Percentiles rank a stretch among this genome's conserved stretches.
Conservation (phyloP, 2,888 invertebrate species). For the Toxonevra muliebris region DNA sequence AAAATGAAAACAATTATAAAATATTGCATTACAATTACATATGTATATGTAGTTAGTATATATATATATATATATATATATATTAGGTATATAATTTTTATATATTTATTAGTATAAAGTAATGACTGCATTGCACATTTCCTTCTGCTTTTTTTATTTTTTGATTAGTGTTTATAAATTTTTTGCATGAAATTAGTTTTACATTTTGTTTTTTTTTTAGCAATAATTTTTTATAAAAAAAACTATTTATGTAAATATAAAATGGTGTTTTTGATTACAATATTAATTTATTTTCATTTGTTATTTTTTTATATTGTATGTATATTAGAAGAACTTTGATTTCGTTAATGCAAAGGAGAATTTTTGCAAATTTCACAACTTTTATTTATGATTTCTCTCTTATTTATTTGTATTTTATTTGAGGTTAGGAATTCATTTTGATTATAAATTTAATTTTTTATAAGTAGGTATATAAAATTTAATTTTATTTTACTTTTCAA, state of each 20-base stretch:
- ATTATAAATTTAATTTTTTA: not conserved
- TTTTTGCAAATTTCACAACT: constrained; percentile 28
- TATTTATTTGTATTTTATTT: constrained; percentile 2
- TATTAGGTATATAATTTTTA: no score
- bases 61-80: no score
- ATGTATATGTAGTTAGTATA: no score
- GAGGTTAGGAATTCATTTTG: constrained; percentile 14
- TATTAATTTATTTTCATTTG: no score
- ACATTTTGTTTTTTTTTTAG: constrained; percentile 10
- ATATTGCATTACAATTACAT: no score
- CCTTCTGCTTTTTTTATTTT: constrained; percentile 29
- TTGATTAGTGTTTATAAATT: constrained; percentile 12
- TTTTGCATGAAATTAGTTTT: constrained; percentile 5
- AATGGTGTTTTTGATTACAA: constrained; percentile 22
- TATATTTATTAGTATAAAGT: constrained; percentile 46
- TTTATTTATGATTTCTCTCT: constrained; percentile 17
- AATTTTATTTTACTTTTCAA: no score
- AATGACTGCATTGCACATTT: constrained; percentile 58
- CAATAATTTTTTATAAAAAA: constrained; percentile 28
- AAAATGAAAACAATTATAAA: no score
- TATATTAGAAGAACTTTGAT: constrained; percentile 34
- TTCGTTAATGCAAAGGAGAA: constrained; percentile 24
- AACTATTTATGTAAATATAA: constrained; percentile 32
- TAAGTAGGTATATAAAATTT: no score
- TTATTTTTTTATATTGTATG: no score